Conservation (phyloP, 2,888 invertebrate genomes). For the Agrochola circellaris region DNA sequence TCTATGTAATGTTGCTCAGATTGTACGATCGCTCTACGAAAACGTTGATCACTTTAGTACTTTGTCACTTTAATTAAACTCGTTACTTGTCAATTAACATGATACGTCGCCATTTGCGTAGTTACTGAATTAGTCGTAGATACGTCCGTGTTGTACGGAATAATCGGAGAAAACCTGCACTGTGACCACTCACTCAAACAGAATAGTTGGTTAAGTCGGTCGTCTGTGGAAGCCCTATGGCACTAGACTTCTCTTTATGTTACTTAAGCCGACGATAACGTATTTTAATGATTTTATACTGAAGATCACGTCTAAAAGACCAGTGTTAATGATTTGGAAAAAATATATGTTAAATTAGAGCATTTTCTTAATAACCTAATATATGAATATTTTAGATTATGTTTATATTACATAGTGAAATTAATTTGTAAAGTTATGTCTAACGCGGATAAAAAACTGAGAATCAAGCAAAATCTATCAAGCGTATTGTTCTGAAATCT, state of each 20-base stretch:
- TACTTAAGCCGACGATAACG: not conserved
- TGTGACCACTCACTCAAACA: not conserved
- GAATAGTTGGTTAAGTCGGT: not conserved
- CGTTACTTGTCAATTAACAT: not conserved
- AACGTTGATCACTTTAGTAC: not conserved
- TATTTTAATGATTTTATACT: too few relatives aligned
- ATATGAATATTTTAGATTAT: too few relatives aligned
- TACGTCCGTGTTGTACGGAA: not conserved
- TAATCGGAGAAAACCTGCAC: not conserved
- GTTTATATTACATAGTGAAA: too few relatives aligned
- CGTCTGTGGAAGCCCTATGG: not conserved
- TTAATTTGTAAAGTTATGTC: too few relatives aligned
- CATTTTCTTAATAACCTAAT: too few relatives aligned
- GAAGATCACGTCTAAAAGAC: too few relatives aligned
- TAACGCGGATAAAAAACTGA: too few relatives aligned
- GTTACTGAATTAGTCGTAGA: not conserved
- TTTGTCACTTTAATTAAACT: not conserved
- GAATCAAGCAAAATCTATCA: too few relatives aligned
- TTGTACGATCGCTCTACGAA: not conserved
- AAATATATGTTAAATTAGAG: too few relatives aligned
- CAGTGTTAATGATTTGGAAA: too few relatives aligned
- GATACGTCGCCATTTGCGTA: not conserved
- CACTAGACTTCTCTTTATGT: slow-evolving; percentile 26
- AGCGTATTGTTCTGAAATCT: too few relatives aligned
- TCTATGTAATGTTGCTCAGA: not conserved